Conservation (phyloP, 1,140 invertebrate species). For the Hylaeus anthracinus region DNA sequence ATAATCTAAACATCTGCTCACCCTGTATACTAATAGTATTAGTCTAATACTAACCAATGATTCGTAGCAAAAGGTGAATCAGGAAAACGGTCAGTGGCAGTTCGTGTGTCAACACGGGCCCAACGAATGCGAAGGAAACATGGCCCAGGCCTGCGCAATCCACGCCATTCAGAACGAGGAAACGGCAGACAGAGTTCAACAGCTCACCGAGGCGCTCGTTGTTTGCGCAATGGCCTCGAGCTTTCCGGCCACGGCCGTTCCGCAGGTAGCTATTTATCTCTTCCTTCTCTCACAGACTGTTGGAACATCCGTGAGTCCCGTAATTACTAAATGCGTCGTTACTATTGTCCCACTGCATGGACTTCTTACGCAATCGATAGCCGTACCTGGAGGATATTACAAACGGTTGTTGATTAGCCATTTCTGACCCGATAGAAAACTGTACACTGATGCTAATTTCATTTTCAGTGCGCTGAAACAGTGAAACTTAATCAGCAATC, state of each 20-base stretch:
- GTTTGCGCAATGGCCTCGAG: slow-evolving; percentile 81
- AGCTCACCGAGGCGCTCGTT: slow-evolving; percentile 78
- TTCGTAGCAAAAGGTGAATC: slow-evolving; percentile 66
- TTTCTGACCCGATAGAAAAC: too few relatives aligned
- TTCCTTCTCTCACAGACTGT: neutral
- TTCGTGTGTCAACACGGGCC: slow-evolving; percentile 87
- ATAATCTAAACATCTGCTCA: too few relatives aligned
- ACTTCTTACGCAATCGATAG: neutral
- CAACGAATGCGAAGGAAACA: slow-evolving; percentile 85
- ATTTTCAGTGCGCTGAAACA: slow-evolving; percentile 79
- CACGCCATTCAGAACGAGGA: slow-evolving; percentile 62
- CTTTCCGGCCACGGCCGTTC: slow-evolving; percentile 70
- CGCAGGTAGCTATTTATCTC: slow-evolving; percentile 56
- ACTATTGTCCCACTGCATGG: neutral
- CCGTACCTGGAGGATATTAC: neutral
- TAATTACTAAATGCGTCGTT: neutral
- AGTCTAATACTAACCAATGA: neutral
- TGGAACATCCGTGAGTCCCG: neutral
- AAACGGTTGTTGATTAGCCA: neutral
- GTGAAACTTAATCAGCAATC: slow-evolving; percentile 72
- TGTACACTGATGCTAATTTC: neutral
- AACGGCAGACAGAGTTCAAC: slow-evolving; percentile 75
- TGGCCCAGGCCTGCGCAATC: slow-evolving; percentile 85
- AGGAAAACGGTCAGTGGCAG: slow-evolving; percentile 74
- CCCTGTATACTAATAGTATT: too few relatives aligned